Evolutionary conservation across 2,888 invertebrate species (phyloP).

Genomic region (Tortrix viridana): DNA sequence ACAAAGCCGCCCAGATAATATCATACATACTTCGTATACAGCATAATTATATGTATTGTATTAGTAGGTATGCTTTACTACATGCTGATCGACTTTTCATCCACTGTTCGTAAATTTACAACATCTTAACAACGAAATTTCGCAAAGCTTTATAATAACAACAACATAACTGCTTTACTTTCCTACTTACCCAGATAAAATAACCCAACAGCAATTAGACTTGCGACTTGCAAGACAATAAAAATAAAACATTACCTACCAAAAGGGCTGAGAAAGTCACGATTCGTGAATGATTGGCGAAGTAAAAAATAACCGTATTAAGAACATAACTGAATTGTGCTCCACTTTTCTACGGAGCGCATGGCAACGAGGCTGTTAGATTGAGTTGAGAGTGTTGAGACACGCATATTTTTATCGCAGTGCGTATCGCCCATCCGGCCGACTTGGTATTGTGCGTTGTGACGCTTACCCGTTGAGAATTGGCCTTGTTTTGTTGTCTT

Average conservation of each 20-base stretch:
- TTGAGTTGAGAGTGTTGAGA: constrained; percentile 53
- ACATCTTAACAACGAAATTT: too few relatives aligned
- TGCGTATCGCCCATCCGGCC: constrained; percentile 40
- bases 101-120: too few relatives aligned
- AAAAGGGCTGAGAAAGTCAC: constrained; percentile 63
- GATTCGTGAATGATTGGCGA: constrained; percentile 60
- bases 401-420: constrained; percentile 51
- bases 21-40: background rate
- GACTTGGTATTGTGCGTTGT: constrained; percentile 27
- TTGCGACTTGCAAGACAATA: background rate
- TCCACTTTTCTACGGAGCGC: constrained; percentile 76
- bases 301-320: constrained; percentile 78
- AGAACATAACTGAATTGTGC: constrained; percentile 77
- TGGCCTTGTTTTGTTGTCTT: constrained; percentile 38
- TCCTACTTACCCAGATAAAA: too few relatives aligned
- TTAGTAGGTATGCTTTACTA: too few relatives aligned
- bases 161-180: too few relatives aligned
- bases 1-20: background rate
- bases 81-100: too few relatives aligned
- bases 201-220: too few relatives aligned
- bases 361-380: constrained; percentile 64
- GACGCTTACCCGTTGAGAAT: constrained; percentile 26
- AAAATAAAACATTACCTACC: background rate
- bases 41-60: too few relatives aligned
- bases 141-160: too few relatives aligned